Conservation (phyloP, 1,140 invertebrate genomes). For the Caenorhabditis remanei region DNA sequence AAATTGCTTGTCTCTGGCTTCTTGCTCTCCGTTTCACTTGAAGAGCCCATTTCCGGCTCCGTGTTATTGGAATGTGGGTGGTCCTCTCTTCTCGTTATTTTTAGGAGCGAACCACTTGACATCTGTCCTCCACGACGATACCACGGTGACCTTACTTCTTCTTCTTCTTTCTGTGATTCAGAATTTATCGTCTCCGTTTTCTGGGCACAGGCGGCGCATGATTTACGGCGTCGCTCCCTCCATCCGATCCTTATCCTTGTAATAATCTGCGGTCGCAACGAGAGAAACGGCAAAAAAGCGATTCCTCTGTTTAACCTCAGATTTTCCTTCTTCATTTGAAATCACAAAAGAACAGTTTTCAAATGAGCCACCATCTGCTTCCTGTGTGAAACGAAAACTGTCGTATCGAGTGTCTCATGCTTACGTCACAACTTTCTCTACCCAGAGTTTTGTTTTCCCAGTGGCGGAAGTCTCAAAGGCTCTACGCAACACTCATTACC, state of each 20-base stretch:
- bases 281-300: neutral
- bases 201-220: conserved; percentile 49
- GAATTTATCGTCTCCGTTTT: conserved; percentile 54
- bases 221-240: conserved; percentile 47
- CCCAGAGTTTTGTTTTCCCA: conserved; percentile 34
- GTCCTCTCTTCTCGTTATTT: neutral
- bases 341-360: neutral
- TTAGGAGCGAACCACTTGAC: conserved; percentile 33
- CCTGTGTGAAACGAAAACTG: neutral
- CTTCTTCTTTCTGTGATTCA: conserved; percentile 31
- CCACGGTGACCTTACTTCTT: conserved; percentile 45
- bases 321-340: neutral
- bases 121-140: neutral
- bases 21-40: conserved; percentile 14
- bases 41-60: conserved; percentile 45
- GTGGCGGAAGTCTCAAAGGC: conserved; percentile 25
- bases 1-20: conserved; percentile 38
- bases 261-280: conserved; percentile 40
- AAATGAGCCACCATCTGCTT: too few relatives aligned
- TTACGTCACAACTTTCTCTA: neutral
- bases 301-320: neutral
- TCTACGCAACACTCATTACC: conserved; percentile 55
- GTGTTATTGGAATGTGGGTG: conserved; percentile 51
- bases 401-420: conserved; percentile 12
- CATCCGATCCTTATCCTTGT: conserved; percentile 48